Conservation (phyloP, 2,113 vertebrate genomes). For the Carassius auratus region DNA sequence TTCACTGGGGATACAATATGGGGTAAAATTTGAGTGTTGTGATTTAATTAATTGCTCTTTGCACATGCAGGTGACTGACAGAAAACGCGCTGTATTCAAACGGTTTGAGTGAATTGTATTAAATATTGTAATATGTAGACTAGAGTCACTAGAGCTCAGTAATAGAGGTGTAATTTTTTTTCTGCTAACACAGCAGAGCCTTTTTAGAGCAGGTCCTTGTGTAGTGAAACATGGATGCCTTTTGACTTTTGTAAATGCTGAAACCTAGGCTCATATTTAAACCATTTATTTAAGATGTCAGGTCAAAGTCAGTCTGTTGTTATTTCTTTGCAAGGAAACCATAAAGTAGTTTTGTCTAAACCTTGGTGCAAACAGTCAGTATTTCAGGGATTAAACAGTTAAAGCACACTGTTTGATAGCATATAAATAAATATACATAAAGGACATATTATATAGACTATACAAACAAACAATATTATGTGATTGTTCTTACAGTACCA, state of each 20-base stretch:
- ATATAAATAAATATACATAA: neutral
- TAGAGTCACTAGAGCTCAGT: neutral
- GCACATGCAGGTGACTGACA: neutral
- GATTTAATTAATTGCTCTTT: conserved; percentile 34
- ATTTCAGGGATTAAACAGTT: neutral
- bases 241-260: neutral
- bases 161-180: neutral
- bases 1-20: conserved; percentile 29
- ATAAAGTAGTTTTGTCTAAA: neutral
- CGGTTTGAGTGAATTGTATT: neutral
- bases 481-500: neutral
- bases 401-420: neutral
- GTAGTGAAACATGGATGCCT: neutral
- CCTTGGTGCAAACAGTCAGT: neutral
- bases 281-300: neutral
- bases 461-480: neutral
- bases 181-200: neutral
- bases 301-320: neutral
- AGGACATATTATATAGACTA: neutral
- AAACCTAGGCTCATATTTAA: neutral
- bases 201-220: neutral
- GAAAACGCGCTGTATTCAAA: neutral
- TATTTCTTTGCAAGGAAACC: neutral
- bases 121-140: conserved; percentile 7
- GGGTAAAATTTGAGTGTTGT: conserved; percentile 34